A percentile compares a stretch with the other conserved stretches of the same genome.
These are phyloP conservation scores for Alviniconcha marisindica DNA, from an alignment of 1,140 invertebrate species.

Conservation along the genomic window DNA sequence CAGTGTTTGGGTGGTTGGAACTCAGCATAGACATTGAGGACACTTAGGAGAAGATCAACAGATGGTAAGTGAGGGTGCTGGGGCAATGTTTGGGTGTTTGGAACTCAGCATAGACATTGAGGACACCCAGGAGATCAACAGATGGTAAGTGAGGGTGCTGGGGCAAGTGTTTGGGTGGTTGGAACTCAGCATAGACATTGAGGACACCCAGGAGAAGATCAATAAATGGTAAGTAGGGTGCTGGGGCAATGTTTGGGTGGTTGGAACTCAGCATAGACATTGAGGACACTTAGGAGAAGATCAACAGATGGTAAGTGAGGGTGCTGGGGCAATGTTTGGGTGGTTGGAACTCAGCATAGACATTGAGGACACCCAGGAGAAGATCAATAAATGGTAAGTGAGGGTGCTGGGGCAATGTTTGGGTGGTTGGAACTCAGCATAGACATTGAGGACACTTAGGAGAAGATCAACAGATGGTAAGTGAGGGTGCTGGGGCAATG, in stretches of 20 bases:
- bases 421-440: slow-evolving; percentile 64
- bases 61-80: slow-evolving; percentile 57
- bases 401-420: slow-evolving; percentile 45
- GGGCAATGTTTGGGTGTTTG: slow-evolving; percentile 27
- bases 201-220: slow-evolving; percentile 59
- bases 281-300: slow-evolving; percentile 66
- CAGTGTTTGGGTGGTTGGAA: slow-evolving; percentile 62
- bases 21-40: slow-evolving; percentile 70
- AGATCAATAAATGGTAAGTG: slow-evolving; percentile 66
- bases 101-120: slow-evolving; percentile 69
- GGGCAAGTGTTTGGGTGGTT: slow-evolving; percentile 57
- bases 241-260: slow-evolving; percentile 53
- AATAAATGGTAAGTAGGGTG: no score
- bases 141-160: slow-evolving; percentile 56
- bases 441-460: slow-evolving; percentile 66
- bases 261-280: slow-evolving; percentile 68
- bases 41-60: slow-evolving; percentile 61
- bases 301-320: slow-evolving; percentile 62
- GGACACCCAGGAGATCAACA: slow-evolving; percentile 62
- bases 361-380: slow-evolving; percentile 64
- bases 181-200: slow-evolving; percentile 68
- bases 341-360: slow-evolving; percentile 66
- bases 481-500: slow-evolving; percentile 40
- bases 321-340: no score
- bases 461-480: slow-evolving; percentile 42